Conservation (phyloP, 1,140 invertebrate genomes). For the Idris sp. region DNA sequence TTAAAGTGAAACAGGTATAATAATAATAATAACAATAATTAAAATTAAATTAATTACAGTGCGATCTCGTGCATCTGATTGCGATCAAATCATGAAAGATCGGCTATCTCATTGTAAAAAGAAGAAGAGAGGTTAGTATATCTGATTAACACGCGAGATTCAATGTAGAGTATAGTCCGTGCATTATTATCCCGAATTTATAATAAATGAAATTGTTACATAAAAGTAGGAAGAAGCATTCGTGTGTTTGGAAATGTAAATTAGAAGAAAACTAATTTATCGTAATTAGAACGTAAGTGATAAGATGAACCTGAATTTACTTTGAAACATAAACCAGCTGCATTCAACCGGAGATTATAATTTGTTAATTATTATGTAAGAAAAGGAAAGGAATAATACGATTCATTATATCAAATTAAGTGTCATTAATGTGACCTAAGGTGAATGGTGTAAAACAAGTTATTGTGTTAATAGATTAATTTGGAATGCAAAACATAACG, state of each 20-base stretch:
- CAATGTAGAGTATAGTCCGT: background rate
- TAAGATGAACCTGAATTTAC: constrained; percentile 7
- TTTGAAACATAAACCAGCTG: background rate
- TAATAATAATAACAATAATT: too few species aligned
- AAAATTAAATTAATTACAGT: constrained; percentile 9
- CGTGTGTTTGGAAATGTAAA: constrained; percentile 31
- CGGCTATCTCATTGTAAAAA: constrained; percentile 8
- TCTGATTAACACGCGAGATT: constrained; percentile 21
- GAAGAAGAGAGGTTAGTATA: constrained; percentile 23
- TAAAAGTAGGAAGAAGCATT: constrained; percentile 33
- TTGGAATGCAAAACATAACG: background rate
- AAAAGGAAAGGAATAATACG: background rate
- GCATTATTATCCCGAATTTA: constrained; percentile 25
- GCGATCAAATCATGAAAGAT: constrained; percentile 8
- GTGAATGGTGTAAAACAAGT: background rate
- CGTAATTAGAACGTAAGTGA: constrained; percentile 22
- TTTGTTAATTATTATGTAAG: constrained; percentile 24
- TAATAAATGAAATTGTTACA: constrained; percentile 35
- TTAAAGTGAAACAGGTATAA: too few species aligned
- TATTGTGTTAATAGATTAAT: background rate
- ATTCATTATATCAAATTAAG: background rate
- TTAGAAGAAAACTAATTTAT: constrained; percentile 41
- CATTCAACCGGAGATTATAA: background rate
- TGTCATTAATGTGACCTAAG: background rate
- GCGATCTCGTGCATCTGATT: constrained; percentile 10